Base-by-base conservation (phyloP, 2,113 vertebrate species). In the Actinemys pallida region DNA sequence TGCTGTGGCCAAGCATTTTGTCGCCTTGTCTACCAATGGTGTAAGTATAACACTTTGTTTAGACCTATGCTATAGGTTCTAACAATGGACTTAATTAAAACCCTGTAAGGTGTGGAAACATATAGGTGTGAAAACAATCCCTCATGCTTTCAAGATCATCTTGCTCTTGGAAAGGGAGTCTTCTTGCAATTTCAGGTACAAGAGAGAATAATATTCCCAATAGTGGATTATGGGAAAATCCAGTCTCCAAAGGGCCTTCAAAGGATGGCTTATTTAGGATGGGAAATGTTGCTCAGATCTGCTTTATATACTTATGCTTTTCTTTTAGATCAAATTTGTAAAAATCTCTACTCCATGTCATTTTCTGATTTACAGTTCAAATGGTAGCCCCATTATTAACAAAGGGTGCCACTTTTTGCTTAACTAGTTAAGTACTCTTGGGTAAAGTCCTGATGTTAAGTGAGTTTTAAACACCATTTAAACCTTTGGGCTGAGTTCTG, bases 1-100 rank as follows among this genome's bases (percentile, higher is more conserved):
- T 92, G 97, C 99, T 50, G 99, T 99, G 4, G 99, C 99, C 89
- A 99, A 99, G 98, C 99, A 99, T 90, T 99, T 99, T 39, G 99
- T 99, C 49, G 99, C 99, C n/a, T 98, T 99, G 89, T 99, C 99
- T 86, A 99, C 99, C 95, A 99, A 99, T 88, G 98, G 98, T 39
- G 99, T 99, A 90, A 99, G 99, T 99, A 93, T 39, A 84, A 75
- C 29, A 42, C 52, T 72, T 1, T 42, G 4, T 53, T 65, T 65
- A 24, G 9, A 75, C 42, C 24, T 45, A 17, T 83, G 2, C 24
- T 7, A 12, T 35, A 35, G 27, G 29, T 22, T 29, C 3, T 90
- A 59, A 86, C 35, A 10, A 53, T 20, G 4, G 6, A 5, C 79
- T 4, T 39, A 29, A 47, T 86, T 54, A 75, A 86, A 87, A 42